Conservation (phyloP, 2,888 invertebrate genomes). For the Anagyrus pseudococci region DNA sequence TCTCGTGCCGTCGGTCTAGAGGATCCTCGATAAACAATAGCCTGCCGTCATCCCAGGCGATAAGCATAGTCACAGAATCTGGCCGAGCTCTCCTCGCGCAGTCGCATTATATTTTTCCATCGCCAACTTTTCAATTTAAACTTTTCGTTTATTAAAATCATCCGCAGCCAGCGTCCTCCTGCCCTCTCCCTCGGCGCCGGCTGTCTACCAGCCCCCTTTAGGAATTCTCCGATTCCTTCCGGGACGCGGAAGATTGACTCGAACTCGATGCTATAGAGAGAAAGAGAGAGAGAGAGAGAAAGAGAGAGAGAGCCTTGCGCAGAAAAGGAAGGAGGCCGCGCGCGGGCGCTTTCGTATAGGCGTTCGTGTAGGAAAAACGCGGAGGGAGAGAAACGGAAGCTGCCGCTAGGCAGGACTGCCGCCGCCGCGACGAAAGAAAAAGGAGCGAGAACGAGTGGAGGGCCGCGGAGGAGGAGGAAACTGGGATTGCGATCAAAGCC, state of each 20-base stretch:
- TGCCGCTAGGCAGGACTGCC: neutral
- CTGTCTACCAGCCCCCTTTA: constrained; percentile 11
- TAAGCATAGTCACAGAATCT: too few relatives aligned
- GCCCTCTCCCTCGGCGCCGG: neutral
- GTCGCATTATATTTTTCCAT: neutral
- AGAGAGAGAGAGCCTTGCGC: constrained; percentile 30
- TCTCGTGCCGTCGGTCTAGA: too few relatives aligned
- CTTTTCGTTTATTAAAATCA: constrained; percentile 39
- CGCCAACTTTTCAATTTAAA: constrained; percentile 34
- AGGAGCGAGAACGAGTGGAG: constrained; percentile 29
- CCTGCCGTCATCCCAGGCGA: too few relatives aligned
- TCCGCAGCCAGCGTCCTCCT: constrained; percentile 1
- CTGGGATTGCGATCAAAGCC: constrained; percentile 60
- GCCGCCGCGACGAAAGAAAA: constrained; percentile 2
- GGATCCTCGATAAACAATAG: too few relatives aligned
- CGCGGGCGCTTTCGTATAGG: too few relatives aligned
- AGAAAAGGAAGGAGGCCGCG: constrained; percentile 33
- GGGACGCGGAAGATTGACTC: constrained; percentile 35
- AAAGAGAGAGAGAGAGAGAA: constrained; percentile 33
- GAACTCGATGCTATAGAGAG: constrained; percentile 28
- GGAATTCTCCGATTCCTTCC: constrained; percentile 30
- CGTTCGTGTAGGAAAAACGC: too few relatives aligned
- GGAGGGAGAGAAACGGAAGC: constrained; percentile 18
- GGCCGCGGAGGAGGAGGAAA: constrained; percentile 25
- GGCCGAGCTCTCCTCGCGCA: too few relatives aligned